Evolutionary conservation across 2,888 invertebrate genomes (phyloP).

Genomic region (Andrena marginata): DNA sequence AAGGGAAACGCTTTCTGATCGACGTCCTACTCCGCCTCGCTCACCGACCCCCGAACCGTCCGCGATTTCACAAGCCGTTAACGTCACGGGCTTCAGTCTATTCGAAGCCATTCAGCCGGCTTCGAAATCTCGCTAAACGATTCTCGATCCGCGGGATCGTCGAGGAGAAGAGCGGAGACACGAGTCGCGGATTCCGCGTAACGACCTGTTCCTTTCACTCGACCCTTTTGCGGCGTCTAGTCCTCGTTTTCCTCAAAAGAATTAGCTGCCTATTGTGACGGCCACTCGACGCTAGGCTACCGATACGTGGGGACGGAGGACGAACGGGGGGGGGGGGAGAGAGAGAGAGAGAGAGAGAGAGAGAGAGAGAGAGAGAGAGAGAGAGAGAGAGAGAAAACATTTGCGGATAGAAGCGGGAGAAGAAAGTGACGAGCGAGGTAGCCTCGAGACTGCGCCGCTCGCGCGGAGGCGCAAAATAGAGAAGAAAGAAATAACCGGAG

Average conservation of each 20-base stretch:
- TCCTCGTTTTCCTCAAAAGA: conserved; percentile 7
- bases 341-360: too few relatives aligned
- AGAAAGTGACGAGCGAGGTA: conserved; percentile 21
- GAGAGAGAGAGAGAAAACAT: conserved; percentile 5
- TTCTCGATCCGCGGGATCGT: background rate
- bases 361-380: background rate
- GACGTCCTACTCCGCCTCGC: background rate
- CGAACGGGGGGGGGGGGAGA: background rate
- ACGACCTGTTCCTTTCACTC: conserved; percentile 23
- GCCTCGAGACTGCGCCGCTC: background rate
- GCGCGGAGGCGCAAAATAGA: background rate
- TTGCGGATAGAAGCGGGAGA: conserved; percentile 22
- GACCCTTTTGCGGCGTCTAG: background rate
- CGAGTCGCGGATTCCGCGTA: conserved; percentile 7
- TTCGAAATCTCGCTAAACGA: background rate
- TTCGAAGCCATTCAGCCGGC: background rate
- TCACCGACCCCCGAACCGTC: background rate
- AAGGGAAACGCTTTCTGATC: background rate
- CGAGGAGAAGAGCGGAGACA: background rate
- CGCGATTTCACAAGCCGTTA: background rate
- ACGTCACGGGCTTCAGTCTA: too few relatives aligned
- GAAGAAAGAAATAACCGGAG: background rate
- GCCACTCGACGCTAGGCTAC: background rate
- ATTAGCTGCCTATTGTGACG: conserved; percentile 29
- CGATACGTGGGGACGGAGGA: background rate